Conservation (phyloP, 2,888 invertebrate genomes). For the Yponomeuta malinellus region DNA sequence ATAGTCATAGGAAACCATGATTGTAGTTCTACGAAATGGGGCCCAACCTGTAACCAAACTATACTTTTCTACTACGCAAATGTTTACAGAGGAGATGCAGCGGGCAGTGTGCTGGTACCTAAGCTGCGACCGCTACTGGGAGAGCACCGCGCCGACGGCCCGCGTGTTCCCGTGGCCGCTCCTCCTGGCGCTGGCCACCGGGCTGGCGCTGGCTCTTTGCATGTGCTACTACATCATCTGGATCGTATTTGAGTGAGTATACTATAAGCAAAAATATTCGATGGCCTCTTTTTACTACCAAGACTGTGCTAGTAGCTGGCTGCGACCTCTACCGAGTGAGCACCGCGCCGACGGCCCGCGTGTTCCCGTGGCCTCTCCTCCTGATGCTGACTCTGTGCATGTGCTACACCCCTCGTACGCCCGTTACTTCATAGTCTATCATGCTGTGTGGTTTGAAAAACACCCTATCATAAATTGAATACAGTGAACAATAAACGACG, state of each 20-base stretch:
- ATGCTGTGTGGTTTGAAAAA: too few species aligned
- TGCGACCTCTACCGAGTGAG: slow-evolving; percentile 92
- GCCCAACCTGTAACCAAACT: too few species aligned
- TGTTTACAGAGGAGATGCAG: slow-evolving; percentile 85
- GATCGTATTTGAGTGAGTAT: slow-evolving; percentile 91
- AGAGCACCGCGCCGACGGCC: slow-evolving; percentile 84
- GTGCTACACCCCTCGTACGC: slow-evolving; percentile 68
- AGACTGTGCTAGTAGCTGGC: slow-evolving; percentile 73
- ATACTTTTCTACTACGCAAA: too few species aligned
- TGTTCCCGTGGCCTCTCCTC: slow-evolving; percentile 87
- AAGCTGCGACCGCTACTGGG: slow-evolving; percentile 95
- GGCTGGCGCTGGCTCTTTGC: slow-evolving; percentile 88
- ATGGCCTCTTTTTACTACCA: slow-evolving; percentile 69
- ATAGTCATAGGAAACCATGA: too few species aligned
- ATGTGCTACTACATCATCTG: slow-evolving; percentile 95
- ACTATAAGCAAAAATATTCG: too few species aligned
- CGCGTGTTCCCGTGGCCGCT: slow-evolving; percentile 89
- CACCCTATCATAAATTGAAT: too few species aligned
- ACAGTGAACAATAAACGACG: too few species aligned
- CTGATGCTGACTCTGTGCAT: slow-evolving; percentile 89
- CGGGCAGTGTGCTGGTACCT: slow-evolving; percentile 94
- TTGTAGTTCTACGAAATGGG: too few species aligned
- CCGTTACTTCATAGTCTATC: slow-evolving; percentile 81
- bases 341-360: slow-evolving; percentile 81
- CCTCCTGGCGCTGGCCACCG: slow-evolving; percentile 84